phyloP scores from a whole-genome alignment of 2,797 vertebrate species.

The Diplodus puntazzo region DNA sequence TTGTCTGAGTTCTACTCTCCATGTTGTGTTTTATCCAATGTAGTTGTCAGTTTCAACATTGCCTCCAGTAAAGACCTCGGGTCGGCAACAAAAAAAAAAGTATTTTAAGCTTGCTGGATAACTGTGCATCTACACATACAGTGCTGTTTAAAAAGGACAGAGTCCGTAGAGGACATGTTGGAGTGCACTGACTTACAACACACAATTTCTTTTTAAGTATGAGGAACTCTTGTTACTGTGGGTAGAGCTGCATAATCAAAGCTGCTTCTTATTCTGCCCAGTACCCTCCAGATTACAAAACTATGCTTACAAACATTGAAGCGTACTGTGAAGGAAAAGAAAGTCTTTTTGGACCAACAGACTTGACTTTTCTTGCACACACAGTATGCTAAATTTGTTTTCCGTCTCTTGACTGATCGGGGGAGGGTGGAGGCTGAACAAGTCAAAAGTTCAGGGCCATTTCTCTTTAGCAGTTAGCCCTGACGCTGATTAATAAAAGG shows the following conservation, averaged over 20 bases:
- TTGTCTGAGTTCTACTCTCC: too few species aligned
- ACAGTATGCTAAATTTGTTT: conserved; percentile 3
- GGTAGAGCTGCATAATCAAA: conserved; percentile 1
- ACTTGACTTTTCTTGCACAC: background rate
- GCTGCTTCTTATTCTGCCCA: too few species aligned
- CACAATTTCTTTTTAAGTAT: background rate
- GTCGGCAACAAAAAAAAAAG: too few species aligned
- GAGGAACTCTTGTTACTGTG: background rate
- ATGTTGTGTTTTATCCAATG: too few species aligned
- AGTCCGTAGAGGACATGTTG: background rate
- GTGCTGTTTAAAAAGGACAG: too few species aligned
- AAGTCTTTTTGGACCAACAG: background rate
- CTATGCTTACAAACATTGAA: background rate
- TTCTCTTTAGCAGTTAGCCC: conserved; percentile 12
- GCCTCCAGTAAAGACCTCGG: too few species aligned
- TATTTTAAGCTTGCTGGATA: too few species aligned
- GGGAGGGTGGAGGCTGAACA: conserved; percentile 3
- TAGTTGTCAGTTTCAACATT: too few species aligned
- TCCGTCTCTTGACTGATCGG: background rate
- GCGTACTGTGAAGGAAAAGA: background rate
- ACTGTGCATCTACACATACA: too few species aligned
- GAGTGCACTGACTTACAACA: background rate
- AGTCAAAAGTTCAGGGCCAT: conserved; percentile 10
- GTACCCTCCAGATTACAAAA: background rate
- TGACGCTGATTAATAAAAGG: conserved; percentile 12